Evolutionary conservation across 2,113 vertebrate genomes (phyloP), one percentile per base, ranked within the genome.

Genomic region (Agelaius phoeniceus): DNA sequence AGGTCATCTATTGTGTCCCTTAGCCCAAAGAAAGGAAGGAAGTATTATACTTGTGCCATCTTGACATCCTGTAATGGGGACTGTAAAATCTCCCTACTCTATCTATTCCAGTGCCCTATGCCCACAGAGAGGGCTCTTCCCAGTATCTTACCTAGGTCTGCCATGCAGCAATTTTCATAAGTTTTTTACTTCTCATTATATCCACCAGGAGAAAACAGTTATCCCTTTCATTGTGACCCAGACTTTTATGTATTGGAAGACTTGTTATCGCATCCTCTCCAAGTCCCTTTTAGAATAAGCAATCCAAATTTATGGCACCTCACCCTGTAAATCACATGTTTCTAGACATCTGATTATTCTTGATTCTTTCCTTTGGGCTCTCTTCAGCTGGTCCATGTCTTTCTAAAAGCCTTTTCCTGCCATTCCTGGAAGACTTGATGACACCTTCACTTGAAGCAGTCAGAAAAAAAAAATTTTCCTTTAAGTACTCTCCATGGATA

Each of bases 391-490:
- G n/a, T 81, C 27, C 4, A 0, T 67, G 63, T 71, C 68, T 94
- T 90, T 88, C 69, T 72, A 67, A 90, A 94, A 90, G 37, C n/a
- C 43, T 79, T 94, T 81, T 88, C 44, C 69, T 84, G 26, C 89
- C 57, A 43, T 72, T 95, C 33, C 80, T 94, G 83, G 81, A 93
- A 92, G 54, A 51, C 37, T 69, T 76, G 58, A 54, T 71, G 55
- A 73, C 77, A 76, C 54, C 62, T 95, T 86, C 55, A 37, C 61
- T 78, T 80, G 61, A 95, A 92, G 51, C 52, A 62, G 59, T 91
- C 65, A 49, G 26, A 37, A 75, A 92, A 67, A 67, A 80, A 91
- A 78, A 65, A 91, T 95, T 94, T 94, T 96, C 67, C 75, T 86
- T 84, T 84, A 87, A 92, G 83, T 94, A 65, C 84, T 96, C 90